Conservation (phyloP, 2,113 vertebrate species). For the Corapipo altera region DNA sequence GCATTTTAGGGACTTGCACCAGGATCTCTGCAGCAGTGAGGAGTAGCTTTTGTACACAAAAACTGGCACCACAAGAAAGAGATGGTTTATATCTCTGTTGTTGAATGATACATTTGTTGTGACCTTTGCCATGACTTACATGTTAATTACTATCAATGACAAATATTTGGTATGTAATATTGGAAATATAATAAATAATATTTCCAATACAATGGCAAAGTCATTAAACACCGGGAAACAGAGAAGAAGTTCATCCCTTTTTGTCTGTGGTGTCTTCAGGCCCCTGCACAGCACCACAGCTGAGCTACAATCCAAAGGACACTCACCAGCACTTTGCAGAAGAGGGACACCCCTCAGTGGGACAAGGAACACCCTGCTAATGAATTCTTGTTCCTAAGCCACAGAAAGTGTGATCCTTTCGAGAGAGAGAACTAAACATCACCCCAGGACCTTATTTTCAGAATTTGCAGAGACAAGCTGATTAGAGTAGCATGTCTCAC, state of each 20-base stretch:
- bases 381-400: not conserved
- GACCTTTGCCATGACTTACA: not conserved
- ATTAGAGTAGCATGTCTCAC: not conserved
- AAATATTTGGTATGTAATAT: not conserved
- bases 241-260: not conserved
- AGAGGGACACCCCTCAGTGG: not conserved
- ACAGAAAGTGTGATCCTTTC: rapidly evolving
- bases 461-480: not conserved
- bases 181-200: not conserved
- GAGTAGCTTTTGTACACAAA: not conserved
- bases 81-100: not conserved
- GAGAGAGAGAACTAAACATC: not conserved
- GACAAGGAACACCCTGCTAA: not conserved
- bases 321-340: not conserved
- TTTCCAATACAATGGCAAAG: not conserved
- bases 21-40: not conserved
- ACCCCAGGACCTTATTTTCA: not conserved
- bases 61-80: not conserved
- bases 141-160: not conserved
- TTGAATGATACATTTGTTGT: not conserved
- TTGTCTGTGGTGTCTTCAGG: not conserved
- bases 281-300: not conserved
- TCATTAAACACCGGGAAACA: not conserved
- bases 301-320: not conserved
- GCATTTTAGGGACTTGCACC: not conserved